Percentiles rank a stretch among this genome's conserved stretches.
Conservation (phyloP, 2,888 invertebrate genomes). For the Netelia virgata region DNA sequence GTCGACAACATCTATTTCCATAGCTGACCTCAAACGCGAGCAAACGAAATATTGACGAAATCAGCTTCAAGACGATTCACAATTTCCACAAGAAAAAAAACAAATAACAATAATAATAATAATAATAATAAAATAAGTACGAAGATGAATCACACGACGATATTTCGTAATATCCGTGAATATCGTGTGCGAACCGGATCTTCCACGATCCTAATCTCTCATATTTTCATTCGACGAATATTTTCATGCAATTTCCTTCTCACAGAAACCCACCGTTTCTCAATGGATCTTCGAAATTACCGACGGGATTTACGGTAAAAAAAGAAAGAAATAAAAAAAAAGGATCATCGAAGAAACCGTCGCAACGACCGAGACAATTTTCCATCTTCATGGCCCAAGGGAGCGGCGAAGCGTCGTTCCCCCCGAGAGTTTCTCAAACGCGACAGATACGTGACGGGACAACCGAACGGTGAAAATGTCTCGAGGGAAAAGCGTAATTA, state of each 20-base stretch:
- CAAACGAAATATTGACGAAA: not conserved
- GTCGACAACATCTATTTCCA: no score
- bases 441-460: not conserved
- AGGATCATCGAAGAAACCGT: not conserved
- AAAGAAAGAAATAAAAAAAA: not conserved
- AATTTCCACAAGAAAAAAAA: not conserved
- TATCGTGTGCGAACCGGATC: conserved; percentile 61
- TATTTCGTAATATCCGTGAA: conserved; percentile 61
- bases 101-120: no score
- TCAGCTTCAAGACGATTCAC: not conserved
- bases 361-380: not conserved
- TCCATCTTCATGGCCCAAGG: conserved; percentile 21
- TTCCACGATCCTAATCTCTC: conserved; percentile 30
- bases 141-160: conserved; percentile 23
- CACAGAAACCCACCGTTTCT: conserved; percentile 9
- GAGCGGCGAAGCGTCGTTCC: conserved; percentile 13
- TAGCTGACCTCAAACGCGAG: no score
- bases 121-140: no score
- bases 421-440: conserved; percentile 1
- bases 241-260: conserved; percentile 40
- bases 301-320: not conserved
- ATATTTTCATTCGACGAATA: conserved; percentile 51
- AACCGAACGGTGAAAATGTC: conserved; percentile 52
- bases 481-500: conserved; percentile 61
- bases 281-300: conserved; percentile 20